Base-by-base conservation (phyloP, 2,113 vertebrate species). In the Cranoglanis bouderius region DNA sequence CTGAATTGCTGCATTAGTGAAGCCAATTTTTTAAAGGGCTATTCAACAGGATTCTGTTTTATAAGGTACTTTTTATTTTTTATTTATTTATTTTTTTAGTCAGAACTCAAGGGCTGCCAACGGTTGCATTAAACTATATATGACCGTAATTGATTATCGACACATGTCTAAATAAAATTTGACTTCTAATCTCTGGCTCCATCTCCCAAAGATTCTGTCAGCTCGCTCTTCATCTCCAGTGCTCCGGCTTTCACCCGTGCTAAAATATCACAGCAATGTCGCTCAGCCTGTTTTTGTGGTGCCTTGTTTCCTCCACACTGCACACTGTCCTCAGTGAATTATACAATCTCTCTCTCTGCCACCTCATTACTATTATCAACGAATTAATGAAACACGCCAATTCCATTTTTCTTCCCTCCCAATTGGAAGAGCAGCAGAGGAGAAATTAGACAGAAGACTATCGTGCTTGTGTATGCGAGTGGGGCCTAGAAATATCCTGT, bases 191-290 rank as follows among this genome's bases (percentile, higher is more conserved):
- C 94, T 85, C 65, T 70, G 21, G 46, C 83, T 72, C 85, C 87
- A 93, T 94, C 93, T 93, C 29, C 14, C 16, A 89, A 92, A 93
- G 16, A 92, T 29, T 90, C 83, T 90, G 87, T 59, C 92, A 78
- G 46, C 40, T 93, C 92, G 85, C 88, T 67, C 80, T 82, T 90
- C 82, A 70, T 53, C 21, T 32, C 70, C n/a, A 57, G 89, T 67
- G 85, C 63, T 75, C 81, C 49, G 85, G 87, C 84, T 90, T 78
- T 92, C 90, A 89, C 82, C 29, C 78, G 67, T 88, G 86, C 87
- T 88, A 88, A 90, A 85, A 93, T 85, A 92, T 88, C 40, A 26
- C 24, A 87, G 75, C 55, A 94, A 95, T 95, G 94, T 82, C 85
- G 92, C 90, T 78, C 19, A 38, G 84, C 92, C 91, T 88, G 85